These are phyloP conservation scores for Chaenocephalus aceratus DNA, from an alignment of 2,113 vertebrate genomes.

Conservation along the genomic window DNA sequence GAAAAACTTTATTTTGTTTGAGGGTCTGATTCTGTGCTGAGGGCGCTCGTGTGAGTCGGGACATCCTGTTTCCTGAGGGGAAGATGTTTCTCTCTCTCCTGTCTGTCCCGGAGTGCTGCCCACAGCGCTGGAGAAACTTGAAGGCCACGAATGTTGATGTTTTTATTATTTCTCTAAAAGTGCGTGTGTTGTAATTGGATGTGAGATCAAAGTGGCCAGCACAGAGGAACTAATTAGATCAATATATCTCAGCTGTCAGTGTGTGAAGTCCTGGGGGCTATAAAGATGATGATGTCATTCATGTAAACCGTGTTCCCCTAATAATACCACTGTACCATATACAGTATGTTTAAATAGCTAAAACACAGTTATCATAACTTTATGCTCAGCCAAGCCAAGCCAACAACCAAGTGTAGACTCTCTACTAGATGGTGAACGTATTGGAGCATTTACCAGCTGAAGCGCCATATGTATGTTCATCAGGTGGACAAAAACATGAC, in stretches of 20 bases:
- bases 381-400: too few relatives aligned
- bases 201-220: slow-evolving; percentile 46
- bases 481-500: background rate
- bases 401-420: too few relatives aligned
- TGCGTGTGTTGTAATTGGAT: slow-evolving; percentile 49
- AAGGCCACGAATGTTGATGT: slow-evolving; percentile 60
- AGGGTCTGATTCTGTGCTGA: slow-evolving; percentile 44
- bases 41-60: slow-evolving; percentile 52
- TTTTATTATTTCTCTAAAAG: slow-evolving; percentile 25
- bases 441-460: too few relatives aligned
- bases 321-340: background rate
- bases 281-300: slow-evolving; percentile 8
- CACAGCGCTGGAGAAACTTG: slow-evolving; percentile 60
- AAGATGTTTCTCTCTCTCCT: slow-evolving; percentile 55
- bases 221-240: slow-evolving; percentile 45
- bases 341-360: background rate
- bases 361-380: too few relatives aligned
- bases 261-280: slow-evolving; percentile 14
- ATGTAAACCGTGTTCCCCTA: background rate
- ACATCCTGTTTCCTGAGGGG: slow-evolving; percentile 80
- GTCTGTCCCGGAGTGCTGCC: slow-evolving; percentile 56
- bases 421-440: background rate
- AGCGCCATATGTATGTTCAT: too few relatives aligned
- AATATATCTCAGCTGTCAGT: slow-evolving; percentile 22
- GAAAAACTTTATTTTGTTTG: slow-evolving; percentile 68